Evolutionary conservation across 2,797 vertebrate genomes (phyloP), one percentile per base, ranked within the genome.

Genomic region (Champsocephalus esox): DNA sequence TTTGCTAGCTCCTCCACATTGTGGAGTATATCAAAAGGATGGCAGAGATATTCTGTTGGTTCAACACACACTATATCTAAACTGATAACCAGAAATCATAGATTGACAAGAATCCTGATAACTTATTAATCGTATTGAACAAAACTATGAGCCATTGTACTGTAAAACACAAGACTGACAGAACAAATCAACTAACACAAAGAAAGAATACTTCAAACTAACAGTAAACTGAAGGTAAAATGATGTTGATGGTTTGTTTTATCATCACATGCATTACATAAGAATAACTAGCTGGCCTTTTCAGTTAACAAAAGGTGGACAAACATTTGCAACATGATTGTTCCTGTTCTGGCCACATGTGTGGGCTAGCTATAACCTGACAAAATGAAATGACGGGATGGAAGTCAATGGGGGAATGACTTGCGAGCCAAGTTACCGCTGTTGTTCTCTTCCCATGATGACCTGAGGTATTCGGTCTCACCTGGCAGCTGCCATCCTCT

Each of bases 401-500:
- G 85, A 90, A 88, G 90, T 95, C 92, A 93, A 94, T 93, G 89
- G 88, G 87, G 88, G 93, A 95, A 94, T 94, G 95, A 95, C 94
- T 95, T 94, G 94, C 94, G 95, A 95, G 92, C 94, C 95, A 95
- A 95, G 95, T 95, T 95, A 96, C 95, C 95, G 95, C 94, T 94
- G 94, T 93, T 93, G 94, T 94, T 94, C 95, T 95, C 92, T 95
- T 96, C 90, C 95, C 95, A 95, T 95, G 95, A 94, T 95, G 95
- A 94, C 94, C 95, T 93, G 95, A 95, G 91, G 95, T 94, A 94
- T 95, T 94, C 93, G 94, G 94, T 95, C 95, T 96, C 95, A 99
- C 98, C 97, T 99, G 94, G 93, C 98, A 99, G 94, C 97, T 99
- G 93, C 98, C 98, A 91, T 99, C 98, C 88, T 99, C 98, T 92